Evolutionary conservation across 2,888 invertebrate species (phyloP).

Genomic region (Escarpia spicata): DNA sequence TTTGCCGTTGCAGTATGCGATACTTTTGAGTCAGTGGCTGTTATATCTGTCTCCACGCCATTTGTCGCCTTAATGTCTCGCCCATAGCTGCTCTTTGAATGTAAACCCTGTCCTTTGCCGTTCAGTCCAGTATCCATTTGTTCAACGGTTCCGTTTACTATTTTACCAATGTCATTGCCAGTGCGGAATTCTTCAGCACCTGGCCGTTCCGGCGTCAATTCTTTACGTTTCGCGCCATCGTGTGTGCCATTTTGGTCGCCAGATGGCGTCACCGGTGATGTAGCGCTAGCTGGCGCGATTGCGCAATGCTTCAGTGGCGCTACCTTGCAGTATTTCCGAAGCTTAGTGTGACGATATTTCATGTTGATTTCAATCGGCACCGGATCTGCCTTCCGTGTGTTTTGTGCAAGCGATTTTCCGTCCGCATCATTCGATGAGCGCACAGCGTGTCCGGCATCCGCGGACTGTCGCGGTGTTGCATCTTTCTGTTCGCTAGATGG

Average conservation of each 20-base stretch:
- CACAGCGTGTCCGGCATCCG: background rate
- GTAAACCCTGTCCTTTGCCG: background rate
- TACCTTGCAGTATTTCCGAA: background rate
- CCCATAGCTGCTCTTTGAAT: background rate
- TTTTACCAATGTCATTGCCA: background rate
- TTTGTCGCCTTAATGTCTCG: background rate
- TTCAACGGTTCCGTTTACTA: background rate
- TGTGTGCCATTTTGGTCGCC: background rate
- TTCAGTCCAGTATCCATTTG: background rate
- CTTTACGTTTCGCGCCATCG: background rate
- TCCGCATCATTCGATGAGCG: background rate
- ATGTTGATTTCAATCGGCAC: conserved; percentile 3
- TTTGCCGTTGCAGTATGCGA: background rate
- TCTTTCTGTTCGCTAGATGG: background rate
- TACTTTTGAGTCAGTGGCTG: background rate
- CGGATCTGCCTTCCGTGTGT: background rate
- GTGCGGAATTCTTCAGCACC: background rate
- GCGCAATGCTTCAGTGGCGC: background rate
- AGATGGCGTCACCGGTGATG: background rate
- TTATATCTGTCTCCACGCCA: background rate
- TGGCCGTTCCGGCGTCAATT: background rate
- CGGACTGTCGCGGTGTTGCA: background rate
- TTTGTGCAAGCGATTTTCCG: background rate
- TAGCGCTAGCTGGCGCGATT: background rate
- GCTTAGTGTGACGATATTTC: conserved; percentile 1